Percentiles rank a stretch among this genome's conserved stretches.
Conservation (phyloP, 2,888 invertebrate genomes). For the Carabus problematicus region DNA sequence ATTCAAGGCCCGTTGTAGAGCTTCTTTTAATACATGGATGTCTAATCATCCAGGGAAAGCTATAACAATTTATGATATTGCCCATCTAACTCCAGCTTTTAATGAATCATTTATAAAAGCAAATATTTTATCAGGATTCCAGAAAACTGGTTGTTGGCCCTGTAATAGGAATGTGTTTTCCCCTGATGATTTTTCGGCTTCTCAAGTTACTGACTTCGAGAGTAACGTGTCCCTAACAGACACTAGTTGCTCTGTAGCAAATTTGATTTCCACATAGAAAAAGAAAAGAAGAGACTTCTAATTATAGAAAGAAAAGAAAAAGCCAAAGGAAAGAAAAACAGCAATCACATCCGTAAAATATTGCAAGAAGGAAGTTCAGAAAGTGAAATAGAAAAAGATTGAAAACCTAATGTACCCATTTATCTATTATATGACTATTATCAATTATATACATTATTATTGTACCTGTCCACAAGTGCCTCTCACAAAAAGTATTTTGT, state of each 20-base stretch:
- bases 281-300: constrained; percentile 5
- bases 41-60: too few relatives aligned
- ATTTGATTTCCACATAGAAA: too few relatives aligned
- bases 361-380: constrained; percentile 11
- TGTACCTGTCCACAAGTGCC: too few relatives aligned
- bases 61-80: constrained; percentile 48
- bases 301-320: constrained; percentile 5
- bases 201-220: constrained; percentile 21
- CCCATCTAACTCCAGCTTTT: constrained; percentile 39
- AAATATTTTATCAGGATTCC: constrained; percentile 45
- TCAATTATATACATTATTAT: too few relatives aligned
- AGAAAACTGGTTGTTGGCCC: constrained; percentile 39
- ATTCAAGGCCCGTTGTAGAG: too few relatives aligned
- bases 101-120: constrained; percentile 6
- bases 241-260: not conserved
- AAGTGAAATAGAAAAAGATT: constrained; percentile 21
- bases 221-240: too few relatives aligned
- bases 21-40: too few relatives aligned
- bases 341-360: too few relatives aligned
- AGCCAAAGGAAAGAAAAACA: constrained; percentile 6
- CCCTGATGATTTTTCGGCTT: constrained; percentile 7
- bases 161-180: constrained; percentile 11
- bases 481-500: too few relatives aligned
- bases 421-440: too few relatives aligned
- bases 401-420: too few relatives aligned